A percentile compares a stretch with the other conserved stretches of the same genome.
Evolutionary conservation across 2,797 vertebrate species (phyloP).

Genomic region (Capromys pilorides): DNA sequence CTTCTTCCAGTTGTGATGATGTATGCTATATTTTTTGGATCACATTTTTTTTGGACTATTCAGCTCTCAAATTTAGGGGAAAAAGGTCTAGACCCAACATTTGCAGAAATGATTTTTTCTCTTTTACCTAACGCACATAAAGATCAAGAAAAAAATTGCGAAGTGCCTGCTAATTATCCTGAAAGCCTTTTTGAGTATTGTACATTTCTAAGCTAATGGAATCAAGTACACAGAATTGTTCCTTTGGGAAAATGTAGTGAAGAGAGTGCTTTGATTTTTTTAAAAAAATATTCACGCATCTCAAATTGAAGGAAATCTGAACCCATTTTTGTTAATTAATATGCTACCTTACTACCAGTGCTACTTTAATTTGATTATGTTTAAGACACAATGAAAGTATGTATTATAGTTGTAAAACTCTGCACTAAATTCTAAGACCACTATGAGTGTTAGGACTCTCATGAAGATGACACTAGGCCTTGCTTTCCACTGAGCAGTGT

Average conservation of each 20-base stretch:
- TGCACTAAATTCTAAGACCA: slow-evolving; percentile 6
- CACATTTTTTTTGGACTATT: slow-evolving; percentile 25
- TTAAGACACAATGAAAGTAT: slow-evolving; percentile 11
- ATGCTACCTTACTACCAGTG: neutral
- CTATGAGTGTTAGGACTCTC: neutral
- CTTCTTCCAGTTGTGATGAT: neutral
- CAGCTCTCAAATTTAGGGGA: neutral
- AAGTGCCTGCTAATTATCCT: slow-evolving; percentile 47
- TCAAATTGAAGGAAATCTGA: slow-evolving; percentile 34
- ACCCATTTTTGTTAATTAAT: slow-evolving; percentile 57
- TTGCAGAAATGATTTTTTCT: neutral
- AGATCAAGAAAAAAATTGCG: slow-evolving; percentile 33
- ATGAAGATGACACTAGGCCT: neutral
- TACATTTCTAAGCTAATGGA: slow-evolving; percentile 43
- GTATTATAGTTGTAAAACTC: neutral
- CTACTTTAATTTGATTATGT: slow-evolving; percentile 28
- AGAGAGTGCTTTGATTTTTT: slow-evolving; percentile 19
- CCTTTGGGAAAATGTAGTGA: slow-evolving; percentile 32
- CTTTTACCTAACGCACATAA: slow-evolving; percentile 9
- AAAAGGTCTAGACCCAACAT: neutral
- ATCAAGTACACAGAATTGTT: slow-evolving; percentile 60
- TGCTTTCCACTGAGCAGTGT: neutral
- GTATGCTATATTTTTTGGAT: neutral
- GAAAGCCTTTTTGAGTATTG: slow-evolving; percentile 54
- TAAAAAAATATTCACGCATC: slow-evolving; percentile 24